Base-by-base conservation (phyloP, 1,140 invertebrate species). In the Drosophila willistoni region DNA sequence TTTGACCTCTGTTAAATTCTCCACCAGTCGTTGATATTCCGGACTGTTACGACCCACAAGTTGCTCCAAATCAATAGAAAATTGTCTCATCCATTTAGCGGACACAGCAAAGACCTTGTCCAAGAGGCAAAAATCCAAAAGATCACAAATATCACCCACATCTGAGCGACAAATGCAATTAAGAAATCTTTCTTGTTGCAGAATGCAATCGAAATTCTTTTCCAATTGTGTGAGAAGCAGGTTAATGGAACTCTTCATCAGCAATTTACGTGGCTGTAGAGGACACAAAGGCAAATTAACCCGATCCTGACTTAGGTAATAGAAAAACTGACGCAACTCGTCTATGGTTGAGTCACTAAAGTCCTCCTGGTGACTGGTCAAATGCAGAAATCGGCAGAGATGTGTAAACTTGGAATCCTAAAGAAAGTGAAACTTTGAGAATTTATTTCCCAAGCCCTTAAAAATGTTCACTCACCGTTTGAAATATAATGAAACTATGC, bases 401-500 rank as follows among this genome's bases (percentile, higher is more conserved):
- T 91, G 90, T 6, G 66, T 33, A 0, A 91, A 79, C 7, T 75
- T 73, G 44, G 75, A 86, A 0, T 91, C 64, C 80, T 90, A 17
- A 1, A 64, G 72, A 6, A 6, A 34, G 59, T 56, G 2, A 19
- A 67, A 54, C 29, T 29, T 29, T 1, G 3, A 29, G 12, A 12
- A 63, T 22, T 17, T 9, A 68, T 17, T 36, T 29, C 2, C 9
- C 3, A 12, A 7, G 7, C 5, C 25, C 19, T 55, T 25, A 3
- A 39, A 19, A 0, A 1, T 1, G 1, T 6, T 2, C 10, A 63
- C 71, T 64, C 14, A 91, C 90, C 60, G 85, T 71, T 63, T 94
- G 93, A 79, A 95, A 95, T 64, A 95, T 94, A 56, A 92, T 71
- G 34, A 94, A 92, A 69, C 94, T 94, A 73, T 93, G 87, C 10